Evolutionary conservation across 2,888 invertebrate genomes (phyloP).

Genomic region (Drosophila parthenogenetica): DNA sequence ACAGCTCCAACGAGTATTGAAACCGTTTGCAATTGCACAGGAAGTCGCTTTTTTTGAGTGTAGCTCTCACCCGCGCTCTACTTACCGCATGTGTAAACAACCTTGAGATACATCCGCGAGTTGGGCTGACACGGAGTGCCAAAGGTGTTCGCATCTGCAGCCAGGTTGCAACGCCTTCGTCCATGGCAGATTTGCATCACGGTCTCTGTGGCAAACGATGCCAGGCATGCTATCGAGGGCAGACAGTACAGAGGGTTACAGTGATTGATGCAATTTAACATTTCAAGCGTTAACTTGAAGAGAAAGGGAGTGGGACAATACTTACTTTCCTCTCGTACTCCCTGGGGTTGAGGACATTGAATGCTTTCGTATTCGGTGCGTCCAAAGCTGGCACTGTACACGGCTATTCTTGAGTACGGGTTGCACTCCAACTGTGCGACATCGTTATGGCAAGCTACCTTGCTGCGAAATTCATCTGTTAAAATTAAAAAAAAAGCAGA

Average conservation of each 20-base stretch:
- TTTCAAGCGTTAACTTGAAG: background rate
- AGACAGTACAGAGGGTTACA: conserved; percentile 7
- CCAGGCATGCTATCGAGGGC: conserved; percentile 90
- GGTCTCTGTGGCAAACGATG: conserved; percentile 94
- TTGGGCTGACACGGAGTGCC: conserved; percentile 93
- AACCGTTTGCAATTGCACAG: too few species aligned
- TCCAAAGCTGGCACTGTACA: conserved; percentile 97
- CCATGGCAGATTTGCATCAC: conserved; percentile 95
- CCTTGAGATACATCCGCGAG: conserved; percentile 94
- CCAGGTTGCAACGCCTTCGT: conserved; percentile 91
- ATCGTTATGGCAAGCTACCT: conserved; percentile 96
- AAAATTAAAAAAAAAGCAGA: too few species aligned
- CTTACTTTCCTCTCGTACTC: conserved; percentile 95
- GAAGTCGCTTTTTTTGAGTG: background rate
- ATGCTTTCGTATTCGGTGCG: conserved; percentile 95
- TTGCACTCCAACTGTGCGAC: conserved; percentile 94
- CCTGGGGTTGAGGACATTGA: conserved; percentile 94
- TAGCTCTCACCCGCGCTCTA: conserved; percentile 53
- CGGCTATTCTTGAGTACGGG: conserved; percentile 94
- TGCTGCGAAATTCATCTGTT: conserved; percentile 96
- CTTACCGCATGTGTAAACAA: conserved; percentile 95
- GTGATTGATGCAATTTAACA: conserved; percentile 40
- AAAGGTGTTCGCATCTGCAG: conserved; percentile 94
- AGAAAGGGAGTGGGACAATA: conserved; percentile 62
- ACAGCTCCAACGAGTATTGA: too few species aligned